Base-by-base conservation (phyloP, 2,113 vertebrate genomes). In the Thinocorus orbignyianus region DNA sequence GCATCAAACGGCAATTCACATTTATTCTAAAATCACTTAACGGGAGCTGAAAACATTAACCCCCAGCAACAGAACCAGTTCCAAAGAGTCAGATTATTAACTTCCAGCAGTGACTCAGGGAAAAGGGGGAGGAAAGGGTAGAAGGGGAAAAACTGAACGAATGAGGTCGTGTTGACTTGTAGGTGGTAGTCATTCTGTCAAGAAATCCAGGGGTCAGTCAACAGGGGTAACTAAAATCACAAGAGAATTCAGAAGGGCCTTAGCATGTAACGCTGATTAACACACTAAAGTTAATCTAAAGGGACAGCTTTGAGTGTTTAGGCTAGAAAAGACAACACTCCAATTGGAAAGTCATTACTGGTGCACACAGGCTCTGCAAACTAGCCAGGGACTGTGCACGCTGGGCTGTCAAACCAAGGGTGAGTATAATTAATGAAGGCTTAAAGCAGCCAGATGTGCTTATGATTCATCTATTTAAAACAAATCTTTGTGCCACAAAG, bases 21-120 rank as follows among this genome's bases (percentile, higher is more conserved):
- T 97, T 97, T 93, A 92, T 48, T 94, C 88, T 74, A 70, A 92
- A 92, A 94, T 93, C 76, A 73, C 72, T 94, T 94, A 88, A 94
- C 37, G 2, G 90, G 68, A 94, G 88, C 91, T 94, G 96, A 97
- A 96, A 96, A 97, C 97, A 97, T 97, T 97, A 97, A 97, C 88
- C 92, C 96, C 94, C 97, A 97, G 97, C 96, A 97, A 96, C 97
- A 95, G 96, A 97, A 97, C 96, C 97, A 96, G 96, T 96, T 96
- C 90, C 39, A 84, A 86, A 95, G 93, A 97, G 35, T 95, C 88
- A 81, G 88, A 93, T 92, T 95, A 94, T 97, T 96, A 93, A 95
- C 81, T 97, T 94, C 92, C 88, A 96, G 91, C 92, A 84, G 96
- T 80, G 94, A 96, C 77, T 96, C 54, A 46, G 86, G 92, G 81